Percentiles rank a stretch among this genome's conserved stretches.
Evolutionary conservation across 2,888 invertebrate species (phyloP).

Genomic region (Tachina fera): DNA sequence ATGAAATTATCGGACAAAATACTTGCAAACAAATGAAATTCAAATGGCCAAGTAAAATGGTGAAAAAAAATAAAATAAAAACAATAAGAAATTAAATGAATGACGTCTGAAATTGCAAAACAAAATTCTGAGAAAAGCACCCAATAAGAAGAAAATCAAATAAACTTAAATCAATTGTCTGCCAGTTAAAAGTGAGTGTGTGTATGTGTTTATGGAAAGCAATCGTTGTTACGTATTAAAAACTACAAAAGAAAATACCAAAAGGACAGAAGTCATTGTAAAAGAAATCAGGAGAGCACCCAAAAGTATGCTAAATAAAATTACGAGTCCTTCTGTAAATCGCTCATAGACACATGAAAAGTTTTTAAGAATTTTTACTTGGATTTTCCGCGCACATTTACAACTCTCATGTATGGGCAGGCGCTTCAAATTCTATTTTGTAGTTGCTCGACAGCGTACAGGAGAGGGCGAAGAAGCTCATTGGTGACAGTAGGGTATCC

Average conservation of each 20-base stretch:
- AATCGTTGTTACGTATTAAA: constrained; percentile 5
- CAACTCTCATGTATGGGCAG: too few species aligned
- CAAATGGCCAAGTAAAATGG: constrained; percentile 52
- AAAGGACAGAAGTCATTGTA: neutral
- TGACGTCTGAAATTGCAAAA: constrained; percentile 28
- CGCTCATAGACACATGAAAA: too few species aligned
- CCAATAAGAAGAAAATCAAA: constrained; percentile 37
- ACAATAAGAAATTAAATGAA: constrained; percentile 3
- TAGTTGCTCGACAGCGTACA: too few species aligned
- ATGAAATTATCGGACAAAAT: constrained; percentile 36
- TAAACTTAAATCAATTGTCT: constrained; percentile 73
- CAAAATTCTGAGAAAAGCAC: neutral
- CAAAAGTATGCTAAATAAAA: too few species aligned
- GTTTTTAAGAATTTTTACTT: too few species aligned
- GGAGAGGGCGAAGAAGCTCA: too few species aligned
- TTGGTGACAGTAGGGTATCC: too few species aligned
- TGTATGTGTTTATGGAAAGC: constrained; percentile 8
- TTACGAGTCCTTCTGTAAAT: too few species aligned
- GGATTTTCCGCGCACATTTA: too few species aligned
- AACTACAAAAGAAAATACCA: neutral
- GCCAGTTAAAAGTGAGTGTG: constrained; percentile 42
- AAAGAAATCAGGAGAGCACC: neutral
- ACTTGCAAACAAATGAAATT: constrained; percentile 42
- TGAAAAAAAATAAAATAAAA: constrained; percentile 2
- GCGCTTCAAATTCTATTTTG: too few species aligned